Conservation (phyloP, 2,113 vertebrate species). For the Menidia beryllina region DNA sequence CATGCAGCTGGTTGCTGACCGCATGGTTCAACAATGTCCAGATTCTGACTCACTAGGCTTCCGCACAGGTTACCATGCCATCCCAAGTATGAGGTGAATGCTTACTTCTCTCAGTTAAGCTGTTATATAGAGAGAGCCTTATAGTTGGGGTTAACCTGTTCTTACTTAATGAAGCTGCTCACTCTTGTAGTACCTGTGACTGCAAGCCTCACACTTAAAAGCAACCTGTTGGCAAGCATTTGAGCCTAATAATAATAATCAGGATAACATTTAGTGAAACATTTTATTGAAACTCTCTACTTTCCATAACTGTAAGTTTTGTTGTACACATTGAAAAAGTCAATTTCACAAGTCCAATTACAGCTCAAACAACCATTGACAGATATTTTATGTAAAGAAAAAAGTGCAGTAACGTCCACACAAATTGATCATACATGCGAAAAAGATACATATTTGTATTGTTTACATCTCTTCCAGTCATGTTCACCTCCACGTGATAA, state of each 20-base stretch:
- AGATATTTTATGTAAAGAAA: too few species aligned
- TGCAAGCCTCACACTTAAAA: not conserved
- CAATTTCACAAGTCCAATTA: too few species aligned
- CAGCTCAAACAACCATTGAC: too few species aligned
- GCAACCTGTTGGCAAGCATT: not conserved
- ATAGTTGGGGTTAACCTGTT: too few species aligned
- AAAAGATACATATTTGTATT: not conserved
- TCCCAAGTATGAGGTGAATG: constrained; percentile 95
- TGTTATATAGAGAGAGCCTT: too few species aligned
- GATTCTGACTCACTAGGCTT: constrained; percentile 80
- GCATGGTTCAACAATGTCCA: constrained; percentile 82
- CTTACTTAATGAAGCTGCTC: not conserved
- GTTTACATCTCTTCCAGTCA: constrained; percentile 81
- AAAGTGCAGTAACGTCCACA: too few species aligned
- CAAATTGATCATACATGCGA: not conserved
- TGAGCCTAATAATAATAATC: not conserved
- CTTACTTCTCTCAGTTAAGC: not conserved
- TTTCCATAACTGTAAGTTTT: too few species aligned
- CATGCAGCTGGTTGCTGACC: constrained; percentile 89
- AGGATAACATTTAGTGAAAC: too few species aligned
- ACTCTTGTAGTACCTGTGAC: not conserved
- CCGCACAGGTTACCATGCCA: constrained; percentile 92
- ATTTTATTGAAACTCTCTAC: too few species aligned
- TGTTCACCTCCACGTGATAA: constrained; percentile 96
- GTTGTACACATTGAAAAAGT: too few species aligned